These are phyloP conservation scores for Eupithecia subfuscata DNA, from an alignment of 2,888 invertebrate species.

Conservation along the genomic window DNA sequence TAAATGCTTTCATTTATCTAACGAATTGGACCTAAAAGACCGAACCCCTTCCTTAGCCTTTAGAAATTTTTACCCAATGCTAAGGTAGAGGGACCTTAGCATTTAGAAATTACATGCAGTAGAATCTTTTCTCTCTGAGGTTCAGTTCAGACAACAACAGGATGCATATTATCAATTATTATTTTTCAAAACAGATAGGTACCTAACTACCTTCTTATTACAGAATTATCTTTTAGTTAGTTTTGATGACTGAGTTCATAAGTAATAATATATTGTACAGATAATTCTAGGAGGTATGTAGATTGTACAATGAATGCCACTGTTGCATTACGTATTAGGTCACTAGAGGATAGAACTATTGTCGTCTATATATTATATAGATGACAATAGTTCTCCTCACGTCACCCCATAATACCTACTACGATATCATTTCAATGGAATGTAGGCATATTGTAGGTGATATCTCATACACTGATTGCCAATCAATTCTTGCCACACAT, in stretches of 20 bases:
- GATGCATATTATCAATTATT: too few species aligned
- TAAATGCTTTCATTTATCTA: constrained; percentile 43
- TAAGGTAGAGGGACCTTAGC: too few species aligned
- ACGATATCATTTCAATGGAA: constrained; percentile 58
- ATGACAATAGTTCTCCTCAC: constrained; percentile 48
- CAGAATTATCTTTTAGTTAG: neutral
- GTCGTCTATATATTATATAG: too few species aligned
- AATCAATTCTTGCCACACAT: neutral
- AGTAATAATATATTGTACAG: neutral
- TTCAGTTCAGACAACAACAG: too few species aligned
- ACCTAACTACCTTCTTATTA: neutral
- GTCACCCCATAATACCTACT: constrained; percentile 41
- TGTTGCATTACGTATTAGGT: neutral
- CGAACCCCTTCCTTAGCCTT: neutral
- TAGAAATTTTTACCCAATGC: too few species aligned
- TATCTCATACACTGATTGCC: neutral
- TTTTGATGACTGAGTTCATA: neutral
- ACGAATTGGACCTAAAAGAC: neutral
- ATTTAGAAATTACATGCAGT: neutral
- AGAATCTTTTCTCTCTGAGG: too few species aligned
- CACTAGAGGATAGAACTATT: constrained; percentile 20
- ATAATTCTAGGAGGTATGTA: neutral
- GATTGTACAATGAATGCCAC: constrained; percentile 6
- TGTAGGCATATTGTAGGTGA: constrained; percentile 61
- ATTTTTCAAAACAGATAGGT: too few species aligned